Base-by-base conservation (phyloP, 2,888 invertebrate species). In the Gisinianus flammeolus region DNA sequence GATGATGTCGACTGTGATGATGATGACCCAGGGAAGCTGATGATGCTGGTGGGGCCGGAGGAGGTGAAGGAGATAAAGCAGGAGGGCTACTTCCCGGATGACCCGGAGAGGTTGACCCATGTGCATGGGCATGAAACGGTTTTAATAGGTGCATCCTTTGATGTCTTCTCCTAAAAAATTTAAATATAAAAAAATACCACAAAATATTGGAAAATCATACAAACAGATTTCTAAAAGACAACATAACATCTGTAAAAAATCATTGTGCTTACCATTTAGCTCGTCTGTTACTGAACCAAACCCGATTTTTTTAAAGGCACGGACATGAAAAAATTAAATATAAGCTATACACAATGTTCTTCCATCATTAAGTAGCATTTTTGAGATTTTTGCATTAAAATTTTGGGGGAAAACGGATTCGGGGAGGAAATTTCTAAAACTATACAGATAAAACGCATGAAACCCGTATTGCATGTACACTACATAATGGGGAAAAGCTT, bases 251-350 rank as follows among this genome's bases (percentile, higher is more conserved):
- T 22, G 22, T 58, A 8, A 8, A n/a, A 58, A 8, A 1, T 8
- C 28, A 5, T 26, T 0, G 28, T 62, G 26, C 28, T 26, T 12
- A 62, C 62, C 96, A 96, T 91, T 96, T 96, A 90, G 96, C 96
- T 91, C 96, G 93, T 93, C 96, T 95, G 93, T 96, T 96, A 92
- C 96, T 96, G 94, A 96, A 96, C 96, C 96, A 96, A 93, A 96
- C 96, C 96, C 96, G 93, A 92, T 78, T 76, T n/a, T n/a, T n/a
- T n/a, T n/a, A n/a, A n/a, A n/a, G n/a, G n/a, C n/a, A n/a, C n/a
- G n/a, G n/a, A n/a, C n/a, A n/a, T n/a, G n/a, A n/a, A n/a, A n/a
- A n/a, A n/a, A n/a, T n/a, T n/a, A n/a, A n/a, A n/a, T n/a, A n/a
- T n/a, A n/a, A n/a, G n/a, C n/a, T n/a, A n/a, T n/a, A n/a, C n/a